phyloP scores from a whole-genome alignment of 1,140 invertebrate genomes.

The Oscheius sp. region DNA sequence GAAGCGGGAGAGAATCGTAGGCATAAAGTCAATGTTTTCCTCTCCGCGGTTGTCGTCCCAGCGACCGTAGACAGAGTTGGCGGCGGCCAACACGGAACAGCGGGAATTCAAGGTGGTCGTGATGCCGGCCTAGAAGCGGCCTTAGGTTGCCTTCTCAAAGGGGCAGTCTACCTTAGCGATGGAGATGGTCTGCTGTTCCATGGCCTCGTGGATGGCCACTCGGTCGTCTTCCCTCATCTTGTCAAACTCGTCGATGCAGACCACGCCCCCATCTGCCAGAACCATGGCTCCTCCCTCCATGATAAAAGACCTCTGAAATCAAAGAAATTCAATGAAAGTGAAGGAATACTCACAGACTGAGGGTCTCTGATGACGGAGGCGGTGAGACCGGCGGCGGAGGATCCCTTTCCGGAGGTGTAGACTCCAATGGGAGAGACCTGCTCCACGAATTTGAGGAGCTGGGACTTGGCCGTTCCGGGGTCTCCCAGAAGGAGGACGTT shows the following conservation, averaged over 20 bases:
- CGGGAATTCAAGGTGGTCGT: slow-evolving; percentile 96
- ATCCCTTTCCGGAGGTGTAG: slow-evolving; percentile 98
- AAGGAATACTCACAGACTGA: slow-evolving; percentile 69
- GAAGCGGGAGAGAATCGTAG: slow-evolving; percentile 98
- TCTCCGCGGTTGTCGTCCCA: slow-evolving; percentile 93
- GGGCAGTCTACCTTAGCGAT: slow-evolving; percentile 80
- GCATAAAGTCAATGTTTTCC: slow-evolving; percentile 99
- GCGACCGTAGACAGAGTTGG: slow-evolving; percentile 94
- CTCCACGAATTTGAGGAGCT: slow-evolving; percentile 95
- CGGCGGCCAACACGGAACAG: slow-evolving; percentile 95
- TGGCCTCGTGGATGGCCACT: slow-evolving; percentile 98
- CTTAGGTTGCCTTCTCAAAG: neutral
- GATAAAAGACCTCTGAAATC: slow-evolving; percentile 83
- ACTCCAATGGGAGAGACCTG: slow-evolving; percentile 85
- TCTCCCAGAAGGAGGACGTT: slow-evolving; percentile 93
- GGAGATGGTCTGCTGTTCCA: slow-evolving; percentile 99
- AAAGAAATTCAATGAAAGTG: neutral
- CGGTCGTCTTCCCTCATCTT: slow-evolving; percentile 99
- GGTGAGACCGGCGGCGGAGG: slow-evolving; percentile 95
- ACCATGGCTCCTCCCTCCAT: slow-evolving; percentile 99
- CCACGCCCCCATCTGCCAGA: slow-evolving; percentile 94
- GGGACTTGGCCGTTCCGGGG: slow-evolving; percentile 97
- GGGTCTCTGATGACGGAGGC: slow-evolving; percentile 95
- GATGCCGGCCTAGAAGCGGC: slow-evolving; percentile 75
- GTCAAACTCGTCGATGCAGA: slow-evolving; percentile 99